These are phyloP conservation scores for Cavia porcellus DNA, from an alignment of 2,113 vertebrate species.

Conservation along the genomic window DNA sequence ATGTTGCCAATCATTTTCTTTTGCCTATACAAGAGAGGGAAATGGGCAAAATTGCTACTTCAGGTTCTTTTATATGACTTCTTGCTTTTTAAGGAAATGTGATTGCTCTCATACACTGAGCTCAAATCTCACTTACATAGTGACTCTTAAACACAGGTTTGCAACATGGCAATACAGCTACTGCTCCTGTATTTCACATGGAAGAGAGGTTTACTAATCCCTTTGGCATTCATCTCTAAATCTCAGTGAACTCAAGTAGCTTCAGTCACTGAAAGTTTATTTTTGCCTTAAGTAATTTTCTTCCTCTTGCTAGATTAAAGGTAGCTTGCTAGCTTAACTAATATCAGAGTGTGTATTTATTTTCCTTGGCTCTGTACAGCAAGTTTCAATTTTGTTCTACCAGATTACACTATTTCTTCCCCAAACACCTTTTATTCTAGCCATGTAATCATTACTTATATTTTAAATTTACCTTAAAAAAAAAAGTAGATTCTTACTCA, in stretches of 20 bases:
- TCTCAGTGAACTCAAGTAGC: slow-evolving; percentile 62
- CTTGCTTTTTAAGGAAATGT: slow-evolving; percentile 33
- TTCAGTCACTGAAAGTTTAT: slow-evolving; percentile 66
- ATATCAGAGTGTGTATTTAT: slow-evolving; percentile 59
- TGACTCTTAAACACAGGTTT: background rate
- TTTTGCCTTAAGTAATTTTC: slow-evolving; percentile 75
- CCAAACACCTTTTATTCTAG: slow-evolving; percentile 33
- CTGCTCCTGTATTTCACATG: slow-evolving; percentile 17
- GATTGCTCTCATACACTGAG: background rate
- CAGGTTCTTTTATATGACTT: background rate
- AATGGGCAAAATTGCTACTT: background rate
- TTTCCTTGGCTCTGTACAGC: slow-evolving; percentile 47
- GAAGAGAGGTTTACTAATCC: slow-evolving; percentile 66
- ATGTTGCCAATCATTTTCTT: background rate
- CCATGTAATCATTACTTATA: slow-evolving; percentile 51
- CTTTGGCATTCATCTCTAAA: slow-evolving; percentile 70
- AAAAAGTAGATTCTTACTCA: slow-evolving; percentile 27
- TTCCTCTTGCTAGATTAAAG: slow-evolving; percentile 58
- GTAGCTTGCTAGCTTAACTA: slow-evolving; percentile 20
- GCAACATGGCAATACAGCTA: background rate
- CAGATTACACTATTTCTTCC: background rate
- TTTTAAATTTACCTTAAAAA: slow-evolving; percentile 58
- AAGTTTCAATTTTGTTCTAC: slow-evolving; percentile 47
- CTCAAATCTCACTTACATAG: background rate
- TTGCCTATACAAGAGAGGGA: background rate